Evolutionary conservation across 2,888 invertebrate species (phyloP).

Genomic region (Omphaloscelis lunosa): DNA sequence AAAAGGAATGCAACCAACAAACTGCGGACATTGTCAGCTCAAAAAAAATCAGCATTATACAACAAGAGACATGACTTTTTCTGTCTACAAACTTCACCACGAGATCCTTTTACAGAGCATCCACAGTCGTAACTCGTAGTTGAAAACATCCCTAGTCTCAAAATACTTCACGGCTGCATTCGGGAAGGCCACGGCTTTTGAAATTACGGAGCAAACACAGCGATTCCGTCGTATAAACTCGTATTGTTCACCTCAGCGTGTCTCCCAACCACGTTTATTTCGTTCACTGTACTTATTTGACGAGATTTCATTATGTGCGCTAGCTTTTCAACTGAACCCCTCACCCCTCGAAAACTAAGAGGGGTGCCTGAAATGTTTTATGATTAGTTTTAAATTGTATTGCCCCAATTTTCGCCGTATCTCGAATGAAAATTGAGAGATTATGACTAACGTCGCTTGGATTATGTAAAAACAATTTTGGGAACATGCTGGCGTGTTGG

Average conservation of each 20-base stretch:
- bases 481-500: constrained; percentile 14
- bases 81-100: constrained; percentile 53
- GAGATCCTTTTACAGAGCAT: constrained; percentile 44
- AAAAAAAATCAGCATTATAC: constrained; percentile 45
- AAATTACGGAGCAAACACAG: constrained; percentile 78
- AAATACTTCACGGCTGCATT: constrained; percentile 46
- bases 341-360: constrained; percentile 56
- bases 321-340: constrained; percentile 71
- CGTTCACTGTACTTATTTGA: constrained; percentile 76
- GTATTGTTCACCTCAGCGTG: constrained; percentile 70
- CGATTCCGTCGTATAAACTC: constrained; percentile 64
- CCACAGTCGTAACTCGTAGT: constrained; percentile 24
- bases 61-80: constrained; percentile 55
- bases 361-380: constrained; percentile 59
- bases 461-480: constrained; percentile 54
- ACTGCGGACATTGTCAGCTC: constrained; percentile 35
- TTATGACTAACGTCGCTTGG: constrained; percentile 55
- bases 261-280: constrained; percentile 73
- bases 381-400: constrained; percentile 73
- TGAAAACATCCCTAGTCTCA: constrained; percentile 50
- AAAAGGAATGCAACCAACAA: constrained; percentile 14
- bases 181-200: constrained; percentile 64
- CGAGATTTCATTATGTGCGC: constrained; percentile 79
- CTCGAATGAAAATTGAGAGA: constrained; percentile 60
- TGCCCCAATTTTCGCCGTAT: constrained; percentile 66